Conservation (phyloP, 2,888 invertebrate genomes). For the Orchesellides sinensis region DNA sequence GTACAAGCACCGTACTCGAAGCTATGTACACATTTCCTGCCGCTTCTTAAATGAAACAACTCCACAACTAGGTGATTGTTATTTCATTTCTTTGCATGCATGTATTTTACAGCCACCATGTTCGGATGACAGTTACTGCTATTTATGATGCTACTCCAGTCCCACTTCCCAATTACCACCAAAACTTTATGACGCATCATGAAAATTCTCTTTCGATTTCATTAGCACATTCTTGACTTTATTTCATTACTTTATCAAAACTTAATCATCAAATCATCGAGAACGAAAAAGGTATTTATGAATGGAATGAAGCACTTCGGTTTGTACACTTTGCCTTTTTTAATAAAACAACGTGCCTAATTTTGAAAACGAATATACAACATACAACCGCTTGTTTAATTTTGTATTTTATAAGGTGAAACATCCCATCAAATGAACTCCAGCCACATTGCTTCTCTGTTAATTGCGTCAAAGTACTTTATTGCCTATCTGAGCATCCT, state of each 20-base stretch:
- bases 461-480: slow-evolving; percentile 19
- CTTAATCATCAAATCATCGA: background rate
- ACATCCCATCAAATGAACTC: too few relatives aligned
- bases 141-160: slow-evolving; percentile 32
- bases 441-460: background rate
- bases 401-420: background rate
- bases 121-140: slow-evolving; percentile 50
- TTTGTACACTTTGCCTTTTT: background rate
- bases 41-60: too few relatives aligned
- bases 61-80: too few relatives aligned
- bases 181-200: slow-evolving; percentile 45
- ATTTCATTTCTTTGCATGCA: too few relatives aligned
- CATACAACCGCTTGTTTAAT: background rate
- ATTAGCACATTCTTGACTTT: slow-evolving; percentile 2
- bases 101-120: slow-evolving; percentile 36
- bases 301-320: background rate
- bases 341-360: background rate
- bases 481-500: background rate
- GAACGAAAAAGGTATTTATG: background rate
- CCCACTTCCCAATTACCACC: slow-evolving; percentile 42
- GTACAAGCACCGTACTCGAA: too few relatives aligned
- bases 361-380: slow-evolving; percentile 15
- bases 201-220: slow-evolving; percentile 3
- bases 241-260: background rate
- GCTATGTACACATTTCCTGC: too few relatives aligned